Evolutionary conservation across 2,797 vertebrate species (phyloP).

Genomic region (Fratercula arctica): DNA sequence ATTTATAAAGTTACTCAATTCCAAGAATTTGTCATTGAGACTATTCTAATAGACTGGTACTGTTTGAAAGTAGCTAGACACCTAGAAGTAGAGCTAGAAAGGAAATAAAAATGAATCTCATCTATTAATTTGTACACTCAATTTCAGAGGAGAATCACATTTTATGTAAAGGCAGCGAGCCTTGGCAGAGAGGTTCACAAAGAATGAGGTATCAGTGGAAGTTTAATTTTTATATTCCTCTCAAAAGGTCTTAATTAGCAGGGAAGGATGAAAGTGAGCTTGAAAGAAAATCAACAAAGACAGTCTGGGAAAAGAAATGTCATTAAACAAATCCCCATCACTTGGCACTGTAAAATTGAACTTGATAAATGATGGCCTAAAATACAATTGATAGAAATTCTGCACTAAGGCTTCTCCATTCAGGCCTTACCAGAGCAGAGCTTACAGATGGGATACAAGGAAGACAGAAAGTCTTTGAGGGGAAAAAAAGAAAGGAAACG

Average conservation of each 20-base stretch:
- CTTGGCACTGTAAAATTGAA: background rate
- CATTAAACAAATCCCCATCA: conserved; percentile 17
- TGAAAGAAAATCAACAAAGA: background rate
- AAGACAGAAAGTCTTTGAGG: background rate
- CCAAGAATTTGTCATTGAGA: background rate
- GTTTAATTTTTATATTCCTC: conserved; percentile 42
- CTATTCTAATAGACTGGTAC: background rate
- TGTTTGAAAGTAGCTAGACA: background rate
- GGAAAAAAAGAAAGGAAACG: background rate
- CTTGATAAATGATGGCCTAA: background rate
- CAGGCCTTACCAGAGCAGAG: background rate
- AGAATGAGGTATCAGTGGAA: conserved; percentile 9
- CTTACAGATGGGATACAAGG: background rate
- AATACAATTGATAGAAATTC: background rate
- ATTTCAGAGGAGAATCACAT: conserved; percentile 1
- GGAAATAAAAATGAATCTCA: background rate
- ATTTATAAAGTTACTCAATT: background rate
- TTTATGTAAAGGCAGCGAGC: conserved; percentile 19
- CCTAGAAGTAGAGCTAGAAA: background rate
- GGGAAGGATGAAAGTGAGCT: conserved; percentile 12
- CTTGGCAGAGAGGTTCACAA: conserved; percentile 24
- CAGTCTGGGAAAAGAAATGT: background rate
- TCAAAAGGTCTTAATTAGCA: conserved; percentile 49
- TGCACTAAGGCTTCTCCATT: background rate
- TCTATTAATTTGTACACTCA: conserved; percentile 35